Conservation (phyloP, 2,113 vertebrate genomes). For the Erythrolamprus reginae region DNA sequence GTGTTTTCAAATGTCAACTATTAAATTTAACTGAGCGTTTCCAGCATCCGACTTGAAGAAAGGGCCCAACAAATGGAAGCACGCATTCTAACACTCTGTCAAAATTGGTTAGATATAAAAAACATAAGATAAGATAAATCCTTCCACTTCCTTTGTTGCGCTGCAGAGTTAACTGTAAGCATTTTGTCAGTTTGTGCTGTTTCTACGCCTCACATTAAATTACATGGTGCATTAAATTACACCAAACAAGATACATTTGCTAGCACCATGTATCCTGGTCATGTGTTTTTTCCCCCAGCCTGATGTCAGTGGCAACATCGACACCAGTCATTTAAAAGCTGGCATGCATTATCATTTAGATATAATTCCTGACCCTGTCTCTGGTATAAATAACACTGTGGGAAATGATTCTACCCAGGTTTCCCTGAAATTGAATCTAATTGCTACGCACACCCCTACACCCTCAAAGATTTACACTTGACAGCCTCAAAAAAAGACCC, state of each 20-base stretch:
- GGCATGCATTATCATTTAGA: not conserved
- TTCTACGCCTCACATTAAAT: slow-evolving; percentile 27
- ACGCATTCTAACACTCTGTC: slow-evolving; percentile 28
- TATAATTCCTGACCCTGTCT: not conserved
- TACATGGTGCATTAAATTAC: slow-evolving; percentile 35
- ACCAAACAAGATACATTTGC: slow-evolving; percentile 24
- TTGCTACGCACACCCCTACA: not conserved
- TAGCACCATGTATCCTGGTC: slow-evolving; percentile 22
- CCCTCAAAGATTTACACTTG: not conserved
- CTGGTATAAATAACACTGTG: not conserved
- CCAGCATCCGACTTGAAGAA: slow-evolving; percentile 36
- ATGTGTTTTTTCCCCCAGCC: slow-evolving; percentile 11
- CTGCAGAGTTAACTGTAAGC: not conserved
- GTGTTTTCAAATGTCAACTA: slow-evolving; percentile 32
- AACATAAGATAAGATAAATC: slow-evolving; percentile 30
- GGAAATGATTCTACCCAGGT: not conserved
- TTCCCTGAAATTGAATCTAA: not conserved
- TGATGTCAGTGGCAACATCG: not conserved
- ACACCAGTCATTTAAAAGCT: slow-evolving; percentile 24
- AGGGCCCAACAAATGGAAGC: slow-evolving; percentile 23
- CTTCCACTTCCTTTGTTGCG: slow-evolving; percentile 1
- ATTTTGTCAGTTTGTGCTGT: not conserved
- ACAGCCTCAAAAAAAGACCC: not conserved
- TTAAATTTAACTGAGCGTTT: slow-evolving; percentile 53
- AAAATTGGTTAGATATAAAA: slow-evolving; percentile 5